A percentile compares a stretch with the other conserved stretches of the same genome.
Evolutionary conservation across 2,113 vertebrate species (phyloP).

Genomic region (Callaeas wilsoni): DNA sequence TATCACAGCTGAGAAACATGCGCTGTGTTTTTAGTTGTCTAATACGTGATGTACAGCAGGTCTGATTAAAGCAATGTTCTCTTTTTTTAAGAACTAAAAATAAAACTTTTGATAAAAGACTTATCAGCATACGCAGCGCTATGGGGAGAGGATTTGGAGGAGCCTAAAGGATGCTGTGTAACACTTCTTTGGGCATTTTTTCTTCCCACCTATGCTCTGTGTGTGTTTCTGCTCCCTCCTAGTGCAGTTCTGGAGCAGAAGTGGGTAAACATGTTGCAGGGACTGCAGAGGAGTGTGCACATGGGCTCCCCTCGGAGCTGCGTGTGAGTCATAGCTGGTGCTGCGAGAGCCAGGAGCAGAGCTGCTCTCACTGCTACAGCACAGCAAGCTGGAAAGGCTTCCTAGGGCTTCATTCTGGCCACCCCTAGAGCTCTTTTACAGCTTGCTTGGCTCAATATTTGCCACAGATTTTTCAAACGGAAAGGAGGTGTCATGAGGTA

Average conservation of each 20-base stretch:
- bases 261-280: conserved; percentile 26
- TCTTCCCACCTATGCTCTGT: background rate
- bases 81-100: background rate
- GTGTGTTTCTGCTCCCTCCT: background rate
- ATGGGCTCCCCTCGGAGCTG: conserved; percentile 39
- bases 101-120: background rate
- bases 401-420: background rate
- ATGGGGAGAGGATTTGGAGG: background rate
- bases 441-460: background rate
- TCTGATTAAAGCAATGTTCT: background rate
- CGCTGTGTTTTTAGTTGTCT: background rate
- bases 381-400: background rate
- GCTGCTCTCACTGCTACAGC: background rate
- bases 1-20: background rate
- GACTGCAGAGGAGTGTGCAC: conserved; percentile 53
- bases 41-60: background rate
- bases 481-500: background rate
- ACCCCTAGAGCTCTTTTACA: background rate
- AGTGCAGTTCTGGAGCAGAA: background rate
- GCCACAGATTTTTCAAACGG: background rate
- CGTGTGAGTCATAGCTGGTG: conserved; percentile 24
- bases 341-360: background rate
- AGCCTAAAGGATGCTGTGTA: background rate
- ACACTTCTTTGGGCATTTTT: background rate
- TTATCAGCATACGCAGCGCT: background rate